Conservation (phyloP, 2,113 vertebrate species). For the Lampris megalopsis region DNA sequence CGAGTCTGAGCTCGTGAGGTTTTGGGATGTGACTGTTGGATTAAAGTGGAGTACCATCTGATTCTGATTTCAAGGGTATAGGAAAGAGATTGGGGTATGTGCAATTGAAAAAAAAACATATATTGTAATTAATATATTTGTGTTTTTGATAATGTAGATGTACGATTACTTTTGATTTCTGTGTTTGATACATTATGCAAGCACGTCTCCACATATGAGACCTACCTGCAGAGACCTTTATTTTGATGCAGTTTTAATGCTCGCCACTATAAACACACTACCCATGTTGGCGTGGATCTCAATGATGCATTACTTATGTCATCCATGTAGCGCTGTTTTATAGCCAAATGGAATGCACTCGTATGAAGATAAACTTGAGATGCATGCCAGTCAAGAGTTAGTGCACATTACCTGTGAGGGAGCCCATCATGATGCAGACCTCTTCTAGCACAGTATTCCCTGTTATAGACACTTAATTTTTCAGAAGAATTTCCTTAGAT, state of each 20-base stretch:
- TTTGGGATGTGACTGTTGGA: not conserved
- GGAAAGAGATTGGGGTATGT: slow-evolving; percentile 20
- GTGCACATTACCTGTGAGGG: too few relatives aligned
- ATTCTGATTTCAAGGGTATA: slow-evolving; percentile 3
- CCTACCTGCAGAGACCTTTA: slow-evolving; percentile 24
- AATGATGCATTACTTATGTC: not conserved
- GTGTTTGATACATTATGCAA: not conserved
- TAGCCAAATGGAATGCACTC: too few relatives aligned
- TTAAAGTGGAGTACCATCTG: not conserved
- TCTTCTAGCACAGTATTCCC: not conserved
- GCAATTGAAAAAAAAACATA: slow-evolving; percentile 33
- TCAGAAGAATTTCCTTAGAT: too few relatives aligned
- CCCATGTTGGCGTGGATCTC: not conserved
- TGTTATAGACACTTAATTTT: not conserved
- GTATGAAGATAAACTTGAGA: too few relatives aligned
- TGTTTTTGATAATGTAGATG: not conserved
- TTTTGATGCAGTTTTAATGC: slow-evolving; percentile 2
- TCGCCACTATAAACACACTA: not conserved
- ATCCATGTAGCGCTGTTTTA: not conserved
- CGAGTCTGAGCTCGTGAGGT: not conserved
- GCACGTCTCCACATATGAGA: slow-evolving; percentile 10
- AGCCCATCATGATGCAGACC: not conserved
- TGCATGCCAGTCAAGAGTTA: too few relatives aligned
- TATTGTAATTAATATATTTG: not conserved
- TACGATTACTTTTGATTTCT: not conserved